Base-by-base conservation (phyloP, 2,888 invertebrate species). In the Candidula unifasciata region DNA sequence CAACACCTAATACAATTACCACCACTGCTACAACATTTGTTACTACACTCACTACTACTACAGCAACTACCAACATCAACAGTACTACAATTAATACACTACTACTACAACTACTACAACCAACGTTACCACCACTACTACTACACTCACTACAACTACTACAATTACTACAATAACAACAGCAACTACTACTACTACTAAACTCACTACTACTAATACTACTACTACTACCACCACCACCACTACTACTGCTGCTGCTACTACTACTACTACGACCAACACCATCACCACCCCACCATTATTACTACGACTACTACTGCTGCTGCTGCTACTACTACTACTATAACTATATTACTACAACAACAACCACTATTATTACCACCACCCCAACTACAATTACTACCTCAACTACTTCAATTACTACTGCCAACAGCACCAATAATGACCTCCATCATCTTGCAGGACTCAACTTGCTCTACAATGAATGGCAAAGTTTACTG, bases 401-500 rank as follows among this genome's bases (percentile, higher is more conserved):
- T 21, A n/a, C 60, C 60, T 6, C n/a, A 0, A 37, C 69, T 1
- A 71, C 69, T 18, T 21, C 69, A 10, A 35, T 37, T 24, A 37
- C 24, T 3, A 18, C 18, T 8, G 37, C 37, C 1, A 71, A 35
- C 37, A 71, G 21, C 24, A 71, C 69, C 3, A 71, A 16, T 1
- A 3, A 3, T 24, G 13, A 16, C 2, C 18, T n/a, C 74, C 74
- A 5, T 24, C 16, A 21, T 69, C 1, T 74, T 54, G 3, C 74
- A 82, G 82, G 69, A 8, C n/a, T 82, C 10, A 27, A 76, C 27
- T 1, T 30, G 1, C 35, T 83, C 13, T 37, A 77, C 60, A 60
- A 83, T 2, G 83, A 83, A 5, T 83, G 83, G 83, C 13, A 6
- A 13, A 52, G 52, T n/a, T 35, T 83, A n/a, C 33, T 83, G 1